Percentiles rank a stretch among this genome's conserved stretches.
Conservation (phyloP, 1,140 invertebrate genomes). For the Lepidurus arcticus region DNA sequence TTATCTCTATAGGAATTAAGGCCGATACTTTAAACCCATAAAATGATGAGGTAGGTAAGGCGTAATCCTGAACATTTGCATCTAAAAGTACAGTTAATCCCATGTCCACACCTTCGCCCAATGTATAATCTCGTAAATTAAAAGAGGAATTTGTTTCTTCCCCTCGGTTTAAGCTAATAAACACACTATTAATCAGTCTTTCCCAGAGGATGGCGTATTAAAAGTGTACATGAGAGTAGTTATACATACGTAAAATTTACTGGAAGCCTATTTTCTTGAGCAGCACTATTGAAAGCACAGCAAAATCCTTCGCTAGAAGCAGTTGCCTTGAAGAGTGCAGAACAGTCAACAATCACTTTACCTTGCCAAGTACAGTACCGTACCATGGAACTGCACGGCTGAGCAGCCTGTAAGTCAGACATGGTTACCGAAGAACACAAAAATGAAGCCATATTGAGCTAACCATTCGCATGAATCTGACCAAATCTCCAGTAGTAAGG, state of each 20-base stretch:
- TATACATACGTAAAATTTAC: neutral
- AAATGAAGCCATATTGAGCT: neutral
- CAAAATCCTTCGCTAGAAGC: slow-evolving; percentile 34
- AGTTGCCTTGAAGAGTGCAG: slow-evolving; percentile 25
- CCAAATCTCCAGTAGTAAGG: slow-evolving; percentile 27
- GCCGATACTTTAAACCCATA: slow-evolving; percentile 33
- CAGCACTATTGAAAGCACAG: slow-evolving; percentile 32
- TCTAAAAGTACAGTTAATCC: slow-evolving; percentile 33
- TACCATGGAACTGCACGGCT: slow-evolving; percentile 28
- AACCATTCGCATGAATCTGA: slow-evolving; percentile 28
- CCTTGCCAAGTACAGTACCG: slow-evolving; percentile 31
- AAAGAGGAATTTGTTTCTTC: neutral
- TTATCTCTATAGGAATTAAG: neutral
- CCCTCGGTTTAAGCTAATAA: neutral
- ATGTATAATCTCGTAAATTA: neutral
- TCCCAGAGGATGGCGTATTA: no score
- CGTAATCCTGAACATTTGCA: slow-evolving; percentile 32
- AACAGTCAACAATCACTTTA: slow-evolving; percentile 27
- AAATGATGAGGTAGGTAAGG: slow-evolving; percentile 30
- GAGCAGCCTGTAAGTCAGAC: slow-evolving; percentile 18
- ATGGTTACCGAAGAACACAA: neutral
- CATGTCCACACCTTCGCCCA: slow-evolving; percentile 31
- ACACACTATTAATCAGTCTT: neutral
- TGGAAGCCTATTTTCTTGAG: neutral
- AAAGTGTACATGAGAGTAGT: neutral